Conservation (phyloP, 2,113 vertebrate species). For the Sinocyclocheilus maitianheensis region DNA sequence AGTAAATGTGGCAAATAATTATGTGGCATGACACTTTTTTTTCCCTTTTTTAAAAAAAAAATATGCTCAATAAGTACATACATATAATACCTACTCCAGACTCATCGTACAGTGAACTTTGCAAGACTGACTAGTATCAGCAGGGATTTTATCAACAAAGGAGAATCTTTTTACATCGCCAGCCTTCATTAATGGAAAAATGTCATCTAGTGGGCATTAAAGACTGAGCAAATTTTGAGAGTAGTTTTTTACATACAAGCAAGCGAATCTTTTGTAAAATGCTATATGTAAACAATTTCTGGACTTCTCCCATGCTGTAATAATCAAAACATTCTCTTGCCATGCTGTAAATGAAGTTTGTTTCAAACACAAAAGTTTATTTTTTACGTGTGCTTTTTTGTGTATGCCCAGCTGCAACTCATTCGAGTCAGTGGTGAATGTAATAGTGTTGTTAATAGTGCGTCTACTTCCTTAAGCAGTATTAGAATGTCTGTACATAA, state of each 20-base stretch:
- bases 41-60: too few species aligned
- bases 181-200: slow-evolving; percentile 18
- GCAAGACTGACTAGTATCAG: slow-evolving; percentile 11
- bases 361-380: slow-evolving; percentile 65
- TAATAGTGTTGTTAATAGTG: slow-evolving; percentile 75
- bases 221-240: slow-evolving; percentile 21
- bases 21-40: not conserved
- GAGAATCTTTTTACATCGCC: slow-evolving; percentile 32
- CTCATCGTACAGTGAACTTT: not conserved
- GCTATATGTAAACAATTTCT: slow-evolving; percentile 29
- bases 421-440: slow-evolving; percentile 76
- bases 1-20: not conserved
- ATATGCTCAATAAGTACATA: not conserved
- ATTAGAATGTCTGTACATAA: slow-evolving; percentile 84
- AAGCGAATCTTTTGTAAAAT: slow-evolving; percentile 47
- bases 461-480: slow-evolving; percentile 78
- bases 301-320: slow-evolving; percentile 38
- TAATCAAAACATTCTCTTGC: slow-evolving; percentile 31
- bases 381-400: slow-evolving; percentile 66
- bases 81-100: not conserved
- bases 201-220: slow-evolving; percentile 44
- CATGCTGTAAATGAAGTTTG: slow-evolving; percentile 64
- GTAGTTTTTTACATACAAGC: slow-evolving; percentile 35
- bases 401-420: slow-evolving; percentile 68
- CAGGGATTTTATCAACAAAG: slow-evolving; percentile 33